Evolutionary conservation across 2,888 invertebrate species (phyloP).

Genomic region (Lycocerus yunnanus): DNA sequence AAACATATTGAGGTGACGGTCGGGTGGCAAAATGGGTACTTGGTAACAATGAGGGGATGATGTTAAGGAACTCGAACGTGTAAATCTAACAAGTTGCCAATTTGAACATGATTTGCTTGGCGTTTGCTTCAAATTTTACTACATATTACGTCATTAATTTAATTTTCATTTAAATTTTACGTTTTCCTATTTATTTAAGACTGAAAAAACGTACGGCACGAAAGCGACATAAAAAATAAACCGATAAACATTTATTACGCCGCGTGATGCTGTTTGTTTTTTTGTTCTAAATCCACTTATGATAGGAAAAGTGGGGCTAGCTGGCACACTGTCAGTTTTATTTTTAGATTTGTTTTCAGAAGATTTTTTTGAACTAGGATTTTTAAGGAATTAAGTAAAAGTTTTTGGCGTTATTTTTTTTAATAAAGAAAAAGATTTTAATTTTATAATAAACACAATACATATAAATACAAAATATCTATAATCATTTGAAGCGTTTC

Average conservation of each 20-base stretch:
- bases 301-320: not conserved
- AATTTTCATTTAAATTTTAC: not conserved
- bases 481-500: too few species aligned
- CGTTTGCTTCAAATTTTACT: not conserved
- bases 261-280: slow-evolving; percentile 15
- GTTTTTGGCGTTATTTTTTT: too few species aligned
- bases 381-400: too few species aligned
- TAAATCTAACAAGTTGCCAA: slow-evolving; percentile 32
- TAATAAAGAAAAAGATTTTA: too few species aligned
- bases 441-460: too few species aligned
- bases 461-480: too few species aligned
- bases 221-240: not conserved
- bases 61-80: slow-evolving; percentile 19
- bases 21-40: slow-evolving; percentile 17
- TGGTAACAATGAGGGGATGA: slow-evolving; percentile 26
- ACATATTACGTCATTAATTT: not conserved
- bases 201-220: not conserved
- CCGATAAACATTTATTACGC: slow-evolving; percentile 13
- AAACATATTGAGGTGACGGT: slow-evolving; percentile 23
- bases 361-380: too few species aligned
- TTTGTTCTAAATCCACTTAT: not conserved
- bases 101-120: slow-evolving; percentile 23
- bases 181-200: not conserved
- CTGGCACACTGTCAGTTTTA: too few species aligned
- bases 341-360: too few species aligned